These are phyloP conservation scores for Mesoligia furuncula DNA, from an alignment of 2,888 invertebrate species.

Conservation along the genomic window DNA sequence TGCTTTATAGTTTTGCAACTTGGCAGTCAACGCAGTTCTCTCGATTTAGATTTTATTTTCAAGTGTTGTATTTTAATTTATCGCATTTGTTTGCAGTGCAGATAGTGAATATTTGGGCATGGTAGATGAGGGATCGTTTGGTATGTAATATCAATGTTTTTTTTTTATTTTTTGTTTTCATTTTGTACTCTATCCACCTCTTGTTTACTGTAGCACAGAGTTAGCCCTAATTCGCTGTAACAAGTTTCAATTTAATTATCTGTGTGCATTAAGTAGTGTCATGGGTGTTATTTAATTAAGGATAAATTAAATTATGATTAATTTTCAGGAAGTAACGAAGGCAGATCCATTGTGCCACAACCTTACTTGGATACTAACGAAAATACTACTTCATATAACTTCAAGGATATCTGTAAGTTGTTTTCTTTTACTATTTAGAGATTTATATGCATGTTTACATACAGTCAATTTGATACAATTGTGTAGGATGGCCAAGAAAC, in stretches of 20 bases:
- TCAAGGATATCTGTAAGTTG: conserved; percentile 85
- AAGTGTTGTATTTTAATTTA: conserved; percentile 66
- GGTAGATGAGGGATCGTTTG: conserved; percentile 85
- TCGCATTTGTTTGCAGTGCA: conserved; percentile 82
- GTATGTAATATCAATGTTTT: conserved; percentile 73
- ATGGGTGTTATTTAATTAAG: conserved; percentile 63
- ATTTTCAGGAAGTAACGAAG: conserved; percentile 84
- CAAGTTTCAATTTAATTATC: conserved; percentile 73
- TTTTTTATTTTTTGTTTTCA: conserved; percentile 9
- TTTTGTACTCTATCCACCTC: conserved; percentile 13
- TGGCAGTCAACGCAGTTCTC: conserved; percentile 78
- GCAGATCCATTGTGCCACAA: conserved; percentile 89
- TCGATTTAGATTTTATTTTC: conserved; percentile 68
- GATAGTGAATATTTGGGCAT: conserved; percentile 87
- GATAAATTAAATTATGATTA: conserved; percentile 80
- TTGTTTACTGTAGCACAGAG: conserved; percentile 58
- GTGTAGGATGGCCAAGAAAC: not conserved
- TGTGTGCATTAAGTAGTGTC: conserved; percentile 46
- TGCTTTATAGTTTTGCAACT: conserved; percentile 81
- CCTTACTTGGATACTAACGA: conserved; percentile 89
- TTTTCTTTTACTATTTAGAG: conserved; percentile 53
- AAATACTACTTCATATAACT: conserved; percentile 80
- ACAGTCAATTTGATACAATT: not conserved
- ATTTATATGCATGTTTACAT: conserved; percentile 8
- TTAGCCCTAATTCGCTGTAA: conserved; percentile 51